These are phyloP conservation scores for Hylyphantes graminicola DNA, from an alignment of 1,140 invertebrate species.

Conservation along the genomic window DNA sequence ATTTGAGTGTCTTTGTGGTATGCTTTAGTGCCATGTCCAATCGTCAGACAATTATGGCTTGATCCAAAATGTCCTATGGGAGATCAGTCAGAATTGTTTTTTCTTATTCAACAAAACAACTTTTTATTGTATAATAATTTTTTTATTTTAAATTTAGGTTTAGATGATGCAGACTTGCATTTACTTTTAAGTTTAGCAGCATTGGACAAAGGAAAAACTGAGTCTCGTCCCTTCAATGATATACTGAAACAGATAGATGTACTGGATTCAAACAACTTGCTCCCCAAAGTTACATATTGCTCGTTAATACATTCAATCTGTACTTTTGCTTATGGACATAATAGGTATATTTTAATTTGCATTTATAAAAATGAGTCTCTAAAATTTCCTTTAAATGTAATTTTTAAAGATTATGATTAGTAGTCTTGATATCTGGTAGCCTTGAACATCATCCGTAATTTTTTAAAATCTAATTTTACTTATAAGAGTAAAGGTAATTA, in stretches of 20 bases:
- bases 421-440: background rate
- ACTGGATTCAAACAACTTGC: slow-evolving; percentile 20
- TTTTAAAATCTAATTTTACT: background rate
- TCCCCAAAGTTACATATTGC: slow-evolving; percentile 33
- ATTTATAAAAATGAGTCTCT: background rate
- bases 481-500: background rate
- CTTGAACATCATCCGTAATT: background rate
- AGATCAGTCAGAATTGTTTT: too few relatives aligned
- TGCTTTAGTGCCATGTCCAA: background rate
- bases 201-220: background rate
- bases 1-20: too few relatives aligned
- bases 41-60: background rate
- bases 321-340: slow-evolving; percentile 33
- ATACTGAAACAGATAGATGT: background rate
- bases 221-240: background rate
- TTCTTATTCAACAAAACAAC: background rate
- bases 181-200: slow-evolving; percentile 18
- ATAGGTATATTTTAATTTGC: slow-evolving; percentile 17
- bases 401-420: background rate
- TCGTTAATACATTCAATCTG: slow-evolving; percentile 30
- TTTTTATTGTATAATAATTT: background rate
- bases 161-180: slow-evolving; percentile 56
- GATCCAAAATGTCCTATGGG: too few relatives aligned
- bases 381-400: background rate
- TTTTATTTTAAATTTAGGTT: slow-evolving; percentile 25